Evolutionary conservation across 2,113 vertebrate genomes (phyloP).

Genomic region (Jaculus jaculus): DNA sequence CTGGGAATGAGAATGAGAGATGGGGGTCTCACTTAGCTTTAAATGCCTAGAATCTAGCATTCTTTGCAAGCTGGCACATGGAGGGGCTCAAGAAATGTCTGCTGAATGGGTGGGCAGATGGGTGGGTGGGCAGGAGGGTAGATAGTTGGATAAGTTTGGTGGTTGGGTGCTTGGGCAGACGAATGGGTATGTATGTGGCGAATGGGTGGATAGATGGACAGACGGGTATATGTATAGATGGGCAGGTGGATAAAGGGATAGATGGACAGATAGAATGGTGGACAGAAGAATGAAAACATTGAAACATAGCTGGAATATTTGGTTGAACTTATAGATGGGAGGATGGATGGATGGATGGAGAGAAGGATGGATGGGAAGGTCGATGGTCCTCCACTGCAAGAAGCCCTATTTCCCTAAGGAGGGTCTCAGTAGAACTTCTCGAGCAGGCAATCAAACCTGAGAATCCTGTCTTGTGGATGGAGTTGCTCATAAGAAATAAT

Average conservation of each 20-base stretch:
- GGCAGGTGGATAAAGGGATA: background rate
- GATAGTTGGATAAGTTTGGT: accelerated
- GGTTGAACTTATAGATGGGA: background rate
- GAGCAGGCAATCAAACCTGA: background rate
- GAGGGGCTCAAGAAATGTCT: background rate
- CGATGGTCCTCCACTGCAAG: background rate
- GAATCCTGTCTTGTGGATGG: conserved; percentile 46
- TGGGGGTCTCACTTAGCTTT: background rate
- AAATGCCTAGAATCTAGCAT: background rate
- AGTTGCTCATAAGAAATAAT: conserved; percentile 56
- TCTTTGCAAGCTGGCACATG: background rate
- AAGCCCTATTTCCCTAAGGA: background rate
- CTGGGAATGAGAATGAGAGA: background rate
- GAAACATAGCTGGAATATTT: background rate
- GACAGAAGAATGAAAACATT: background rate
- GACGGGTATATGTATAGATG: background rate
- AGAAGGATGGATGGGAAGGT: background rate
- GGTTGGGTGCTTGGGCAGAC: accelerated
- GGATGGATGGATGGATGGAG: background rate
- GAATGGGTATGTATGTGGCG: background rate
- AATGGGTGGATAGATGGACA: background rate
- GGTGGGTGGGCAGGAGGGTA: background rate
- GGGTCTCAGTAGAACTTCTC: background rate
- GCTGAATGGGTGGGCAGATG: too few species aligned
- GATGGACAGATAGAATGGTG: too few species aligned